Base-by-base conservation (phyloP, 1,140 invertebrate genomes). In the Heliconius congener region DNA sequence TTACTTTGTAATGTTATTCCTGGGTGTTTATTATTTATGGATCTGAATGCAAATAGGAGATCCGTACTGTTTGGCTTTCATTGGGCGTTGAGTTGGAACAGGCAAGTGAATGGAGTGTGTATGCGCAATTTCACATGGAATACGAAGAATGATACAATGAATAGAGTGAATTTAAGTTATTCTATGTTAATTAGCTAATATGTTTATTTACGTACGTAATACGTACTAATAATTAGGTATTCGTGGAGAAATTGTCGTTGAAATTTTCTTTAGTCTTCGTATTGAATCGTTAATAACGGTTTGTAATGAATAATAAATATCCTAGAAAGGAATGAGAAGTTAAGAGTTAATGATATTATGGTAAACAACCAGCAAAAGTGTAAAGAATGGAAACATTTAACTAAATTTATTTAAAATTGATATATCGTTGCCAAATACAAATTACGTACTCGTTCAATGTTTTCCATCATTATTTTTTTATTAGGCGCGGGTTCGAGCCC, bases 11-110 rank as follows among this genome's bases (percentile, higher is more conserved):
- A 76, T 76, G 66, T 71, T 76, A 72, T 72, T 19, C 74, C 23
- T 76, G 74, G 71, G 79, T 76, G 79, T 71, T 80, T 80, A 80
- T 80, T 75, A 80, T 76, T 80, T 76, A 80, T 80, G 79, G 74
- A 80, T 55, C 76, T 80, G 79, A 75, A 80, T 80, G 79, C 79
- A 80, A 80, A 80, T 80, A 76, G 19, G 37, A 80, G 73, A 76
- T 73, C 73, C 34, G 27, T 75, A 42, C 74, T 76, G 23, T 73
- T 76, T 76, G 74, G 39, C 60, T 73, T 66, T 73, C 74, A 76
- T 79, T 79, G 71, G 34, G 19, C 46, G 46, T 76, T 76, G 78
- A 42, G 42, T 75, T 80, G 23, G 5, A 39, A 74, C 18, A 60
- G 71, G 27, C n/a, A 75, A 74, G 66, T 66, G 34, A 5, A 37